Percentiles rank a stretch among this genome's conserved stretches.
Evolutionary conservation across 2,797 vertebrate species (phyloP).

Genomic region (Myiotriccus ornatus): DNA sequence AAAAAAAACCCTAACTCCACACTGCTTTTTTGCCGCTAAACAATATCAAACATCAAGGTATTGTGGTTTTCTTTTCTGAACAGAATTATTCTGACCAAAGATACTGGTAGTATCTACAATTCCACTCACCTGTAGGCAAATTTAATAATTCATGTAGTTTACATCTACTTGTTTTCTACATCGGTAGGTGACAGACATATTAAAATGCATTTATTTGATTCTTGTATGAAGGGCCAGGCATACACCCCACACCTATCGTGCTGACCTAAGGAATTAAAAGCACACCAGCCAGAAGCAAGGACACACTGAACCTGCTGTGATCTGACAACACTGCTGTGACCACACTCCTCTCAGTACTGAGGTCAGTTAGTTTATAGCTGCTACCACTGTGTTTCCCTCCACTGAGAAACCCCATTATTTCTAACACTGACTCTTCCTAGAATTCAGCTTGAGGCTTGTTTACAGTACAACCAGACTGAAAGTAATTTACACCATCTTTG

Average conservation of each 20-base stretch:
- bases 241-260: background rate
- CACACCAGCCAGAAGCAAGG: background rate
- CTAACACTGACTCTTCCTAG: background rate
- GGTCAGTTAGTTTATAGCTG: background rate
- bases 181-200: fast-evolving
- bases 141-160: background rate
- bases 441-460: background rate
- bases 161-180: background rate
- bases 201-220: background rate
- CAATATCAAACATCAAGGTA: background rate
- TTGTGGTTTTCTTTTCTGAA: background rate
- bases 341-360: background rate
- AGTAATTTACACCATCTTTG: background rate
- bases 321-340: background rate
- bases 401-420: background rate
- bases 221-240: background rate
- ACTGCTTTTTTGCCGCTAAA: background rate
- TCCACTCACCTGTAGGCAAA: background rate
- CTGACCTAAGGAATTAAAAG: background rate
- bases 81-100: background rate
- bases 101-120: background rate
- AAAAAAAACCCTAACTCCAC: background rate
- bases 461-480: background rate
- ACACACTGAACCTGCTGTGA: background rate
- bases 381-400: background rate